These are phyloP conservation scores for Micropoecilia bifurca DNA, from an alignment of 2,797 vertebrate species.

Conservation along the genomic window DNA sequence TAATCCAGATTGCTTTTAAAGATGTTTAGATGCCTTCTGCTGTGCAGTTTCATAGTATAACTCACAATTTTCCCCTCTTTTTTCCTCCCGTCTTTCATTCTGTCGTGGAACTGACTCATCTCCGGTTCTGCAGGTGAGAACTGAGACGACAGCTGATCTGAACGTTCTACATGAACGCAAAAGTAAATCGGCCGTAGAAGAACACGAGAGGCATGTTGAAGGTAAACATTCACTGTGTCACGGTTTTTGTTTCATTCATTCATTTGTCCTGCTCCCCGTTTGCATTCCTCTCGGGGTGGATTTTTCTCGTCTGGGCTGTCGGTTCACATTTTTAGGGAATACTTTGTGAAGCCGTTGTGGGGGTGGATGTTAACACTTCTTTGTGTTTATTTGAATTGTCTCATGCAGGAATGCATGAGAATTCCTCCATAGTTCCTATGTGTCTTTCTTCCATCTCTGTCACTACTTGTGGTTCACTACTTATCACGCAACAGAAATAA, in stretches of 20 bases:
- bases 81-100: background rate
- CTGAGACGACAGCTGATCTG: slow-evolving; percentile 77
- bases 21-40: background rate
- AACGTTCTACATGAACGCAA: slow-evolving; percentile 78
- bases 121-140: slow-evolving; percentile 79
- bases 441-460: background rate
- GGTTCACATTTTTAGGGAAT: background rate
- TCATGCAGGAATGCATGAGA: background rate
- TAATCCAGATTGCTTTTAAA: background rate
- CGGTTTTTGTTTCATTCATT: too few species aligned
- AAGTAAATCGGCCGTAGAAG: slow-evolving; percentile 61
- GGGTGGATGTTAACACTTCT: background rate
- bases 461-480: background rate
- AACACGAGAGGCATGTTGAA: slow-evolving; percentile 70
- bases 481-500: background rate
- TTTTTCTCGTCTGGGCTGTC: background rate
- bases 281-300: background rate
- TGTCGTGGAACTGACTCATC: background rate
- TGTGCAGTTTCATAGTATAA: background rate
- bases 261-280: background rate
- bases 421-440: background rate
- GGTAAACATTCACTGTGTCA: slow-evolving; percentile 69
- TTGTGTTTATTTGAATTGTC: background rate
- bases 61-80: background rate
- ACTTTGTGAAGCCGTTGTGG: background rate